These are phyloP conservation scores for Thecophora atra DNA, from an alignment of 2,888 invertebrate genomes.

Conservation along the genomic window DNA sequence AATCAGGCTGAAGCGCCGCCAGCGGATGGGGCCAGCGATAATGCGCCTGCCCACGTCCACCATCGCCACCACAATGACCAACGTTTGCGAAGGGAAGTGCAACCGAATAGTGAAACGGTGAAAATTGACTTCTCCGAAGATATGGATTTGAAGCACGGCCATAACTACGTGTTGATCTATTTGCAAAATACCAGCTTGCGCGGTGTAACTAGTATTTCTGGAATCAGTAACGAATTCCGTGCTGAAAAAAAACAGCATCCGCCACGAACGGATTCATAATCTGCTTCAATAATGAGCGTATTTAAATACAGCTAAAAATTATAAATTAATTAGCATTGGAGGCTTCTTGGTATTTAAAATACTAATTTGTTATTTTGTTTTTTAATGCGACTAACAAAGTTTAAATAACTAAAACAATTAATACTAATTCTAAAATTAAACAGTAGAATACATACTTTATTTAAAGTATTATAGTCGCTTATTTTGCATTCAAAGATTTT, in stretches of 20 bases:
- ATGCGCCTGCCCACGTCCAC: conserved; percentile 50
- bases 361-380: neutral
- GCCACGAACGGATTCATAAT: conserved; percentile 13
- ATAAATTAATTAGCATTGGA: too few species aligned
- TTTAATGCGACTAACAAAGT: too few species aligned
- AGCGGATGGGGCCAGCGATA: conserved; percentile 50
- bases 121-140: conserved; percentile 64
- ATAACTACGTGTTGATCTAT: conserved; percentile 62
- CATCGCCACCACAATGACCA: conserved; percentile 54
- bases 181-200: conserved; percentile 64
- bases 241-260: conserved; percentile 55
- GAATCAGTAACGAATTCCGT: conserved; percentile 61
- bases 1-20: conserved; percentile 59
- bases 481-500: too few species aligned
- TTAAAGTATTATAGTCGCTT: too few species aligned
- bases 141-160: conserved; percentile 59
- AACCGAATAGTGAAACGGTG: conserved; percentile 55
- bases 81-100: conserved; percentile 49
- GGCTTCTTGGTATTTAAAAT: conserved; percentile 3
- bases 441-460: too few species aligned
- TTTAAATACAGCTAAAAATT: neutral
- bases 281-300: neutral
- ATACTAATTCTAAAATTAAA: too few species aligned
- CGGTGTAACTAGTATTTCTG: conserved; percentile 64
- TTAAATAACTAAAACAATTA: too few species aligned